A percentile compares a stretch with the other conserved stretches of the same genome.
These are phyloP conservation scores for Noctua pronuba DNA, from an alignment of 2,888 invertebrate genomes.

Conservation along the genomic window DNA sequence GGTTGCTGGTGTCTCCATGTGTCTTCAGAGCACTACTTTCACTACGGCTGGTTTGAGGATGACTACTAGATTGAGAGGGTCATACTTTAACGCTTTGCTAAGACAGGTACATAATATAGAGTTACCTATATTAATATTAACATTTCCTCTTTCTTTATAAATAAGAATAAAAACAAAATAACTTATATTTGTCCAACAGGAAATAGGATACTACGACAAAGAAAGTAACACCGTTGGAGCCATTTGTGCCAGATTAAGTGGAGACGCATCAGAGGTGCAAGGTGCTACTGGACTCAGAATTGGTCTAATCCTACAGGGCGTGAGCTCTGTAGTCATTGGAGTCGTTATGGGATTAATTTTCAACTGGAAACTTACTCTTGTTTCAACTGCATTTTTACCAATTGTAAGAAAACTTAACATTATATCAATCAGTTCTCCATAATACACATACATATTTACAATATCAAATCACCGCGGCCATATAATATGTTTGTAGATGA, in stretches of 20 bases:
- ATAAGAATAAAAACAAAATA: background rate
- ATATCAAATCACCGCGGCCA: background rate
- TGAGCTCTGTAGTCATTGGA: slow-evolving; percentile 91
- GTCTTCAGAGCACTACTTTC: slow-evolving; percentile 93
- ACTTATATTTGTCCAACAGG: slow-evolving; percentile 73
- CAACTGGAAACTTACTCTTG: slow-evolving; percentile 91
- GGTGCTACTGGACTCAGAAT: slow-evolving; percentile 91
- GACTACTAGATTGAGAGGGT: slow-evolving; percentile 91
- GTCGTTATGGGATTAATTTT: slow-evolving; percentile 89
- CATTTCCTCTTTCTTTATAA: background rate
- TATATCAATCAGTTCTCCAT: background rate
- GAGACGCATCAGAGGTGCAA: slow-evolving; percentile 92
- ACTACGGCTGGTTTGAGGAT: slow-evolving; percentile 94
- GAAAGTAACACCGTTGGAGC: slow-evolving; percentile 91
- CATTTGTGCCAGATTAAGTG: slow-evolving; percentile 91
- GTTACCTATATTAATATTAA: background rate
- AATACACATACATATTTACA: background rate
- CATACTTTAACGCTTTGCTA: slow-evolving; percentile 89
- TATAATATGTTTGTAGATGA: slow-evolving; percentile 76
- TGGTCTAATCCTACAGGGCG: slow-evolving; percentile 91
- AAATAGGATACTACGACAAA: slow-evolving; percentile 92
- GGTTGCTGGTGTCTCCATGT: slow-evolving; percentile 92
- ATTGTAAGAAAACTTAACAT: slow-evolving; percentile 82
- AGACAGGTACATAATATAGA: slow-evolving; percentile 80
- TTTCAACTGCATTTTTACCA: slow-evolving; percentile 91